Base-by-base conservation (phyloP, 2,888 invertebrate species). In the Mamestra brassicae region DNA sequence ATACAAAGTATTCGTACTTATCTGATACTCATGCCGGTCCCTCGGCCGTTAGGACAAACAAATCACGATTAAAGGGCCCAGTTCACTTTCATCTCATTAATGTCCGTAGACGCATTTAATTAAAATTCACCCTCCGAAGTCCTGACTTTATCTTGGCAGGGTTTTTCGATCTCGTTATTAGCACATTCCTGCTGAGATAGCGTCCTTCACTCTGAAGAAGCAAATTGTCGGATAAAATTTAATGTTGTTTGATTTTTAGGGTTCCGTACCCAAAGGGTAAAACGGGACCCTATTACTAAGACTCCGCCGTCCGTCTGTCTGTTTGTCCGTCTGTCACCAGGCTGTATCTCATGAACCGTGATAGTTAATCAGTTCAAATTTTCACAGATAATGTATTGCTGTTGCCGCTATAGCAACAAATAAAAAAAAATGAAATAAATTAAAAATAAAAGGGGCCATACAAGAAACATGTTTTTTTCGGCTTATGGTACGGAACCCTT, bases 81-180 rank as follows among this genome's bases (percentile, higher is more conserved):
- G 91, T 94, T 93, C 94, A 92, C 94, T 95, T 95, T 95, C 95
- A 94, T 96, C 95, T 94, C 94, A 94, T 95, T 95, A 95, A 94
- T 94, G 93, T 93, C 88, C 92, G 91, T 92, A 92, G 93, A 92
- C 93, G 93, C 93, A 94, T 96, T 96, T 96, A 96, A 96, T 96
- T 96, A 96, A 96, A 96, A 95, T 94, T 93, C 94, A 94, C 95
- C 96, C 96, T 93, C 92, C 89, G 80, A 82, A 88, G 81, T 86
- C 88, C 89, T 87, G 90, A 91, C 93, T 93, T 92, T 93, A 93
- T 93, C 93, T 92, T 92, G 87, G 89, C 90, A 88, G 92, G 92
- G 92, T 92, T 94, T 93, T 92, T 90, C 92, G 93, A 92, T 92
- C 93, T 93, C 91, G 93, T 95, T 95, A 95, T 96, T 95, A 95